These are phyloP conservation scores for Leiothrix lutea DNA, from an alignment of 2,113 vertebrate species.

Conservation along the genomic window DNA sequence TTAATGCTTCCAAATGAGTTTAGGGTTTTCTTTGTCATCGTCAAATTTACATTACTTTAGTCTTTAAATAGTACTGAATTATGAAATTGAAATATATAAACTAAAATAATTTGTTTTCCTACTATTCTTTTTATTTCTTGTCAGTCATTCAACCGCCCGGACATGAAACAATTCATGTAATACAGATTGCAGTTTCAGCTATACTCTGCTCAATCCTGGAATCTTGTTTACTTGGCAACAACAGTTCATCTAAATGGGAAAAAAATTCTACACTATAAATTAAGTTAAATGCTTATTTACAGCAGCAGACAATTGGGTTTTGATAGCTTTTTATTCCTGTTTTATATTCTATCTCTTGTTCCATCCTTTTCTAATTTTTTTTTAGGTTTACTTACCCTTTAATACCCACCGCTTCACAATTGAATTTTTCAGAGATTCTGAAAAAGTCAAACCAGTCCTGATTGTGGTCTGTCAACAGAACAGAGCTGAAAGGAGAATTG, in stretches of 20 bases:
- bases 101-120: background rate
- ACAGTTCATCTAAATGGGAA: background rate
- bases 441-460: background rate
- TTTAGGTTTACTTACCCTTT: background rate
- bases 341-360: background rate
- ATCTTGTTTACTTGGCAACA: background rate
- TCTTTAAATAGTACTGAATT: background rate
- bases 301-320: background rate
- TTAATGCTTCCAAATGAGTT: background rate
- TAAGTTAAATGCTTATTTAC: background rate
- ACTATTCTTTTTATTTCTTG: background rate
- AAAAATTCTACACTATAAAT: background rate
- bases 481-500: background rate
- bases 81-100: background rate
- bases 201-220: background rate
- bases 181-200: background rate
- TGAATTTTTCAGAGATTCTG: background rate
- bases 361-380: background rate
- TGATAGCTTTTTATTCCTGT: background rate
- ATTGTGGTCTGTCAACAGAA: background rate
- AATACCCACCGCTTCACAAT: background rate
- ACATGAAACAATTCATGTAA: background rate
- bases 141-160: background rate
- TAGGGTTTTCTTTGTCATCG: background rate
- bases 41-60: background rate